These are phyloP conservation scores for Pteropus alecto DNA, from an alignment of 2,113 vertebrate species.

Conservation along the genomic window DNA sequence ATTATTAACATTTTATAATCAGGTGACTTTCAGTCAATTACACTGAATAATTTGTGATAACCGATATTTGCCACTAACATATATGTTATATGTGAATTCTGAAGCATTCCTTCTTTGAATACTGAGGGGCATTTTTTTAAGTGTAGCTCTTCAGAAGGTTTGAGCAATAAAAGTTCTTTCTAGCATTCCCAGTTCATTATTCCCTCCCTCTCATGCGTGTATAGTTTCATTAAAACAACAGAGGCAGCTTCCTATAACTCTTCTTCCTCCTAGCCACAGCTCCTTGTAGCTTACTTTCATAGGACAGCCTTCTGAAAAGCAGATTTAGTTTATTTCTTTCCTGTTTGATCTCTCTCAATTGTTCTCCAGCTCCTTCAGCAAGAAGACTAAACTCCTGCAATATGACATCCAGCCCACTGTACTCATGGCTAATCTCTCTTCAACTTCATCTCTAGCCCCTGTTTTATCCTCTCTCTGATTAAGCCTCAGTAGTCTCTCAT, in stretches of 20 bases:
- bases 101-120: neutral
- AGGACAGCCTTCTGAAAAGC: neutral
- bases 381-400: neutral
- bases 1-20: neutral
- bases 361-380: neutral
- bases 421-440: neutral
- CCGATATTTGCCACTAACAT: neutral
- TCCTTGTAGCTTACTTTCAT: neutral
- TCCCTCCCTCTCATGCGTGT: rapidly evolving
- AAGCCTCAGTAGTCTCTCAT: neutral
- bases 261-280: neutral
- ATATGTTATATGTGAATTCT: neutral
- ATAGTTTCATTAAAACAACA: neutral
- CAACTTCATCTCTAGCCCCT: neutral
- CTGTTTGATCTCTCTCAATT: neutral
- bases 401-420: rapidly evolving
- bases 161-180: neutral
- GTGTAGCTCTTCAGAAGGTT: neutral
- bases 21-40: neutral
- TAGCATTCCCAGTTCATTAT: neutral
- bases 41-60: neutral
- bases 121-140: neutral
- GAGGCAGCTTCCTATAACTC: neutral
- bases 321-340: neutral
- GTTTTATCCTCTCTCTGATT: neutral